Conservation (phyloP, 2,888 invertebrate genomes). For the Coenonympha arcania region DNA sequence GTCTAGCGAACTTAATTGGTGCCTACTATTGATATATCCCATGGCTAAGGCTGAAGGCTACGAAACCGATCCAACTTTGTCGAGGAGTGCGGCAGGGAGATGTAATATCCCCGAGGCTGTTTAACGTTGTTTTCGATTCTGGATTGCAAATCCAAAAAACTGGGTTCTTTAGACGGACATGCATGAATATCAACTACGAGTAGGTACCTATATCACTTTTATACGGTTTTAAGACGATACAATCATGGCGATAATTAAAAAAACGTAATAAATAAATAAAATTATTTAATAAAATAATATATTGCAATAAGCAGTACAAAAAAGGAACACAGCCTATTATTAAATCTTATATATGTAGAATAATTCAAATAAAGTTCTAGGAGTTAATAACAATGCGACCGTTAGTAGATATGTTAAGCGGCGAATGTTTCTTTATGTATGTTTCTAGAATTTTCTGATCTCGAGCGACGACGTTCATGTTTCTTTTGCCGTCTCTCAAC, state of each 20-base stretch:
- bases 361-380: background rate
- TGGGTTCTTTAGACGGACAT: no score
- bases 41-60: no score
- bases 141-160: no score
- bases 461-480: slow-evolving; percentile 59
- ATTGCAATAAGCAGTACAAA: background rate
- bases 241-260: background rate
- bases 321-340: background rate
- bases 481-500: slow-evolving; percentile 60
- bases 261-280: background rate
- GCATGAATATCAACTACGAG: no score
- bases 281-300: background rate
- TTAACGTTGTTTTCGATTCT: no score
- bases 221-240: no score
- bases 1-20: no score
- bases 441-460: slow-evolving; percentile 68
- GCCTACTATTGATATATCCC: no score
- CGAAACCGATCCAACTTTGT: no score
- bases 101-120: no score
- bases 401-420: slow-evolving; percentile 66
- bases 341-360: background rate
- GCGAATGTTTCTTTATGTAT: slow-evolving; percentile 71
- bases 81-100: no score
- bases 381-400: slow-evolving; percentile 65
- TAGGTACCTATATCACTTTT: no score